A percentile compares a stretch with the other conserved stretches of the same genome.
phyloP scores from a whole-genome alignment of 2,797 vertebrate genomes.

The Enteromius argenteus region DNA sequence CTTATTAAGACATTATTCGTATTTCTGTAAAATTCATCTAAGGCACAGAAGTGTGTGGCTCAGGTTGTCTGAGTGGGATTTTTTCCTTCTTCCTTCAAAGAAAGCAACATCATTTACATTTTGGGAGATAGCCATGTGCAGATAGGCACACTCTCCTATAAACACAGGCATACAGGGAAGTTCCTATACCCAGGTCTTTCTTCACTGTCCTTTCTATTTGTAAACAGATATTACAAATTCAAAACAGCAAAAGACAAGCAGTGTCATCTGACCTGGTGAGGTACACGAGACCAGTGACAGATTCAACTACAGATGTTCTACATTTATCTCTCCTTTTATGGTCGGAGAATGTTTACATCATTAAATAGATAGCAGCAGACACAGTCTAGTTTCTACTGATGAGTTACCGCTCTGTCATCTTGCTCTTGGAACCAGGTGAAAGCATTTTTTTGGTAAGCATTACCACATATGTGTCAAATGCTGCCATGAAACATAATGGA shows the following conservation, averaged over 20 bases:
- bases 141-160: background rate
- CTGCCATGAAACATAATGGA: slow-evolving; percentile 15
- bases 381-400: background rate
- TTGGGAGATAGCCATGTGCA: background rate
- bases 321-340: slow-evolving; percentile 22
- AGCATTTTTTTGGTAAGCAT: slow-evolving; percentile 19
- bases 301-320: background rate
- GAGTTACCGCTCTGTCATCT: slow-evolving; percentile 17
- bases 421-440: background rate
- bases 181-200: background rate
- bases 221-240: slow-evolving; percentile 12
- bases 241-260: slow-evolving; percentile 10
- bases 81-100: background rate
- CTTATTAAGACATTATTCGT: background rate
- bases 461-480: slow-evolving; percentile 38
- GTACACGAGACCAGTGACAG: background rate
- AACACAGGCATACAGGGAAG: background rate
- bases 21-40: background rate
- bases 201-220: background rate
- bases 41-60: background rate
- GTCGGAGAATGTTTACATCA: slow-evolving; percentile 15
- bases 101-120: background rate
- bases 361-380: background rate
- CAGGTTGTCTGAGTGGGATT: background rate
- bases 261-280: background rate